Evolutionary conservation across 2,113 vertebrate genomes (phyloP).

Genomic region (Catharus minimus): DNA sequence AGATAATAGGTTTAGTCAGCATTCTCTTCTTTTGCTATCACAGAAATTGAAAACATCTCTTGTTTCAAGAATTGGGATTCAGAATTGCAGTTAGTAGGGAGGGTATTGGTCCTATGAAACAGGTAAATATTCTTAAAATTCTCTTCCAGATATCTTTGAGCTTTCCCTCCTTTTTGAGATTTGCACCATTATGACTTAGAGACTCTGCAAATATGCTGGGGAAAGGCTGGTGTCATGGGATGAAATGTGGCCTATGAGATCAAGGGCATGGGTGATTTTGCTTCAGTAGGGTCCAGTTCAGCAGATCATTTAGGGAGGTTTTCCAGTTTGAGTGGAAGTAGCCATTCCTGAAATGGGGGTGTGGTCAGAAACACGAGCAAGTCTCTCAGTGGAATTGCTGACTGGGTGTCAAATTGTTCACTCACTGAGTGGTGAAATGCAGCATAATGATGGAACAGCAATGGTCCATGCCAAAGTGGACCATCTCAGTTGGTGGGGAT

Average conservation of each 20-base stretch:
- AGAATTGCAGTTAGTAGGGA: background rate
- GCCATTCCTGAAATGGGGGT: background rate
- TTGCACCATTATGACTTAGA: background rate
- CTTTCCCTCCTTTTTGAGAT: background rate
- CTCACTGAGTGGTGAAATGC: background rate
- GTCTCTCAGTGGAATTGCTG: background rate
- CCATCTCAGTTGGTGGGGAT: background rate
- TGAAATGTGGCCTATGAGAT: background rate
- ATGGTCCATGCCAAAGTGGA: background rate
- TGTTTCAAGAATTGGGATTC: background rate
- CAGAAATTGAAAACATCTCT: constrained; percentile 3
- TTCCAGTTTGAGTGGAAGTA: background rate
- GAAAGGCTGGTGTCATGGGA: background rate
- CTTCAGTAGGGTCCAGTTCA: background rate
- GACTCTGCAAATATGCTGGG: background rate
- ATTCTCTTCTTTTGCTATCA: constrained; percentile 18
- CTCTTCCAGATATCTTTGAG: background rate
- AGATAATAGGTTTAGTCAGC: constrained; percentile 42
- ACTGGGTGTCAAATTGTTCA: background rate
- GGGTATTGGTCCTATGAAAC: background rate
- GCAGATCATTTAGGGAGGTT: background rate
- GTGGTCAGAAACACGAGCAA: background rate
- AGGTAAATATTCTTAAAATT: background rate
- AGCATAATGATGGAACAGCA: background rate
- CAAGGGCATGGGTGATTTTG: background rate